phyloP scores from a whole-genome alignment of 2,113 vertebrate genomes.

The Dendropsophus ebraccatus region DNA sequence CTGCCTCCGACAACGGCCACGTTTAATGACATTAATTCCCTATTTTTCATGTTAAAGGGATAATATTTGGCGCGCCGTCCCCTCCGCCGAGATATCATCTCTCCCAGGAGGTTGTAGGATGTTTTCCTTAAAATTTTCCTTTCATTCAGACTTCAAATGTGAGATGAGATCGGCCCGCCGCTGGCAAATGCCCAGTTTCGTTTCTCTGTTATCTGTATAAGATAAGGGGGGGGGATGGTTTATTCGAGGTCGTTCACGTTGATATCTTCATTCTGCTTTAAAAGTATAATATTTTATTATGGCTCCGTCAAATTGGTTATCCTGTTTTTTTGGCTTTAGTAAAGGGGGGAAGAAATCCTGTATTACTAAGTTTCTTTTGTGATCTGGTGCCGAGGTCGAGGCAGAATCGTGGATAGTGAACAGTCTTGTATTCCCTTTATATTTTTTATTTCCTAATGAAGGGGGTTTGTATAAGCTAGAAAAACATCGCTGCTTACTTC shows the following conservation, averaged over 20 bases:
- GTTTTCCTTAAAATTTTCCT: neutral
- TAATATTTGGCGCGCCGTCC: neutral
- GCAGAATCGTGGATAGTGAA: no score
- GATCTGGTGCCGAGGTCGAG: neutral
- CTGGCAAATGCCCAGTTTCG: conserved; percentile 7
- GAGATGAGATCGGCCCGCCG: conserved; percentile 18
- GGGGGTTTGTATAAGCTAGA: no score
- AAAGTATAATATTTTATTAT: neutral
- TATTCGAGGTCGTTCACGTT: conserved; percentile 12
- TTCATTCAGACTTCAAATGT: conserved; percentile 9
- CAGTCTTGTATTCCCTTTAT: no score
- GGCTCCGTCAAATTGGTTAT: neutral
- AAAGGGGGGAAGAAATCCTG: no score
- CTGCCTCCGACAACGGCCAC: neutral
- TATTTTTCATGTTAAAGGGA: neutral
- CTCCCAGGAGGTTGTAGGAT: neutral
- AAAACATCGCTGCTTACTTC: no score
- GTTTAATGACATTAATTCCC: conserved; percentile 22
- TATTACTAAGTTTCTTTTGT: neutral
- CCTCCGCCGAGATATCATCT: neutral
- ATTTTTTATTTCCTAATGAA: no score
- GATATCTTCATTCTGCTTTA: neutral
- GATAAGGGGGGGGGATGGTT: neutral
- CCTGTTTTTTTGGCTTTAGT: no score
- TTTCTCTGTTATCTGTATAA: conserved; percentile 1